Evolutionary conservation across 1,140 invertebrate species (phyloP), one percentile per base, ranked within the genome.

Genomic region (Drosophila nigrodunni): DNA sequence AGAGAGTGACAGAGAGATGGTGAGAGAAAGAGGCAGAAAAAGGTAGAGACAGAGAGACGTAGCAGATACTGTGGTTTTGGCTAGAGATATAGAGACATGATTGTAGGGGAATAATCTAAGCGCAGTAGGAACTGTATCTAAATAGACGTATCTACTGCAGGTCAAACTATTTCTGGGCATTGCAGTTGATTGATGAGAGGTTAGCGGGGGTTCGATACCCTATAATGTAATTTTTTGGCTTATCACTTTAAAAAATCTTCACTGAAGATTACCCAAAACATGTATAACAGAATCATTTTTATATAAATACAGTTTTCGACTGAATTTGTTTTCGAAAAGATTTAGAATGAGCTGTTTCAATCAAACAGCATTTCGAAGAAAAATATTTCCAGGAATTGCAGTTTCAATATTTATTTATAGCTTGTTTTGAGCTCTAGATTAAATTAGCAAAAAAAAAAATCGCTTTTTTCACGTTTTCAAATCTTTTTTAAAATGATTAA

Each of bases 51-150:
- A n/a, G 15, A 15, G 44, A 61, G 47, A 37, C 18, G 54, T 41
- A 15, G 25, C 25, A 30, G 25, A 30, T 18, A 18, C 15, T 18
- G 44, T 15, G 9, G 9, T 10, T 41, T 11, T 21, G 15, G 15
- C 7, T 11, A 46, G 11, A 46, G 39, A 59, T 59, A 39, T 46
- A 46, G 50, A 52, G 43, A 55, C 57, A 74, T 66, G 64, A 69
- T 78, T 66, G 62, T 47, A 59, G 71, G 50, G 65, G 81, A 83
- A 75, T 71, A 57, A 44, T 43, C 57, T 59, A 59, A 46, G 39
- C 39, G 44, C 34, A 34, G 39, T 39, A 77, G 62, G 60, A 70
- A 65, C 59, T 52, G 59, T 73, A 18, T 50, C 55, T 39, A 1
- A 8, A 35, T 11, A 75, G 61, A 41, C 35, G 7, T 37, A 43